A percentile compares a stretch with the other conserved stretches of the same genome.
These are phyloP conservation scores for Thunnus albacares DNA, from an alignment of 2,797 vertebrate species.

Conservation along the genomic window DNA sequence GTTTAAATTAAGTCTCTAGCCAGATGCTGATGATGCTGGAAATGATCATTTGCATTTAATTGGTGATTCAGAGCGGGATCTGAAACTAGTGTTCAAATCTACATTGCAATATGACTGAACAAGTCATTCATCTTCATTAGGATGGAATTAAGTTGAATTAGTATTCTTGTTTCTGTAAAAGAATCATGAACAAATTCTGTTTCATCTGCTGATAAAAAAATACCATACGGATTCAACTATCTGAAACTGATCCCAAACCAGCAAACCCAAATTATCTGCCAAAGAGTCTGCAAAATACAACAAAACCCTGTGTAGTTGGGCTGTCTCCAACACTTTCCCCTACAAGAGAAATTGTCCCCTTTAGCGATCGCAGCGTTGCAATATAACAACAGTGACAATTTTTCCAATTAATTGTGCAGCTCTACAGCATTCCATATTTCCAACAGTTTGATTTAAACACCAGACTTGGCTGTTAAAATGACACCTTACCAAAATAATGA, in stretches of 20 bases:
- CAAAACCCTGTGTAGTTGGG: not conserved
- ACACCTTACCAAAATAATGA: conserved; percentile 40
- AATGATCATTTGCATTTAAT: conserved; percentile 40
- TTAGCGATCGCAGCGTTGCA: not conserved
- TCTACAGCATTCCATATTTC: not conserved
- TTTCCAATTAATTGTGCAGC: not conserved
- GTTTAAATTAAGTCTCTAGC: conserved; percentile 36
- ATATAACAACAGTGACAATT: not conserved
- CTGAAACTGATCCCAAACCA: conserved; percentile 14
- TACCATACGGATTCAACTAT: conserved; percentile 17
- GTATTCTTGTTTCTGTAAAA: not conserved
- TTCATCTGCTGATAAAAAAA: conserved; percentile 18
- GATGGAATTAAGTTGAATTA: not conserved
- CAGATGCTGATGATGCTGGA: conserved; percentile 26
- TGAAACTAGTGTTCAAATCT: not conserved
- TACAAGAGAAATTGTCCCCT: not conserved
- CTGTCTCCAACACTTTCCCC: not conserved
- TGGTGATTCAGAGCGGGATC: conserved; percentile 29
- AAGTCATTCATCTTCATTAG: conserved; percentile 5
- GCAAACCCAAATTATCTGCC: conserved; percentile 17
- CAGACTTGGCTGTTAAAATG: conserved; percentile 7
- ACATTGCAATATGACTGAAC: not conserved
- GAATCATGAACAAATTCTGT: conserved; percentile 10
- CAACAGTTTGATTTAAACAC: conserved; percentile 1
- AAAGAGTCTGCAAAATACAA: not conserved